Conservation (phyloP, 1,140 invertebrate species). For the Hylyphantes graminicola region DNA sequence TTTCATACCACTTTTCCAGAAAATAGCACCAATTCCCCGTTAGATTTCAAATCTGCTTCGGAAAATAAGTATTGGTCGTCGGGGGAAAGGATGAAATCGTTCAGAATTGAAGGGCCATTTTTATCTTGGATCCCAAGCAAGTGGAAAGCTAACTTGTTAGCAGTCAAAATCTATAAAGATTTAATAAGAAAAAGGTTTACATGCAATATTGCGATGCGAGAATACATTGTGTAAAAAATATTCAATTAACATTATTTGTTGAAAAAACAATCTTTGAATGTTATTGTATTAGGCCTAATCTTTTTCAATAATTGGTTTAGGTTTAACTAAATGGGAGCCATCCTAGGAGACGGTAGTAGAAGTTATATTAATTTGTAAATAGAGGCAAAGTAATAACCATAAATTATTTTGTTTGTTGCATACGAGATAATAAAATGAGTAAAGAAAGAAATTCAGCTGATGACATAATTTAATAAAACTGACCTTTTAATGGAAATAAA, state of each 20-base stretch:
- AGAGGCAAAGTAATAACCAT: no score
- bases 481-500: no score
- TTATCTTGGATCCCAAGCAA: conserved; percentile 73
- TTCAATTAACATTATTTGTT: background rate
- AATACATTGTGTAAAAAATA: background rate
- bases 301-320: no score
- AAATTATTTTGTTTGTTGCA: no score
- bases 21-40: conserved; percentile 73
- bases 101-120: conserved; percentile 71
- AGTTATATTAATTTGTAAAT: no score
- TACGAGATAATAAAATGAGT: no score
- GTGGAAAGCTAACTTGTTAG: conserved; percentile 72
- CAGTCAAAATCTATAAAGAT: conserved; percentile 73
- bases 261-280: no score
- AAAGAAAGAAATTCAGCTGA: no score
- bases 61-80: conserved; percentile 71
- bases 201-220: background rate
- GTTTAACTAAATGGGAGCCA: no score
- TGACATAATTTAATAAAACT: no score
- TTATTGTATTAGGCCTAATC: no score
- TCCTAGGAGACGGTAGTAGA: no score
- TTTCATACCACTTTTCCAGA: conserved; percentile 74
- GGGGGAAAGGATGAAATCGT: conserved; percentile 72
- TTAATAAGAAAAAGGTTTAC: background rate
- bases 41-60: conserved; percentile 71